Percentiles rank a stretch among this genome's conserved stretches.
phyloP scores from a whole-genome alignment of 2,797 vertebrate species.

The Scolopax bukidnonensis region DNA sequence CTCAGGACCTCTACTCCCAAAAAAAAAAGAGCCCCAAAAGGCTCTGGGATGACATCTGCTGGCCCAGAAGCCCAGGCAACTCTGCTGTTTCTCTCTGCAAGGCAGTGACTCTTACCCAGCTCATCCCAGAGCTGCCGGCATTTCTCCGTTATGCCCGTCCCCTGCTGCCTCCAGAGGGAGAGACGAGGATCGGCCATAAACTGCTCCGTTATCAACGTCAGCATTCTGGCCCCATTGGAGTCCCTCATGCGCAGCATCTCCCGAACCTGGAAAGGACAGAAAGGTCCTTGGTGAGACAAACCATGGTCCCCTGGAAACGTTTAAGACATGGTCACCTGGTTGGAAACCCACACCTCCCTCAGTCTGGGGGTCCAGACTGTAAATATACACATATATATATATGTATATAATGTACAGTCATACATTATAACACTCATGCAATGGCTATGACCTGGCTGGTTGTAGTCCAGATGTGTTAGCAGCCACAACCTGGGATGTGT shows the following conservation, averaged over 20 bases:
- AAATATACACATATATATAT: neutral
- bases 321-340: neutral
- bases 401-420: neutral
- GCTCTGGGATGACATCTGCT: neutral
- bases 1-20: neutral
- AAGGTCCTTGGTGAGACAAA: neutral
- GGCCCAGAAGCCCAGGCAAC: neutral
- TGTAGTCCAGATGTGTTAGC: neutral
- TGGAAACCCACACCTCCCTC: neutral
- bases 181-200: slow-evolving; percentile 98
- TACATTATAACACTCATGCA: neutral
- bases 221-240: slow-evolving; percentile 96
- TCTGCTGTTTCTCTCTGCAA: neutral
- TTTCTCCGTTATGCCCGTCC: slow-evolving; percentile 97
- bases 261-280: slow-evolving; percentile 84
- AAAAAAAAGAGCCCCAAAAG: neutral
- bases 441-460: neutral
- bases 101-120: slow-evolving; percentile 85
- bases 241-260: slow-evolving; percentile 99
- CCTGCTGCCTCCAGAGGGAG: slow-evolving; percentile 97
- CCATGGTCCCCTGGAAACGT: neutral
- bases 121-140: slow-evolving; percentile 98
- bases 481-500: neutral
- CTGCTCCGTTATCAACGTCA: slow-evolving; percentile 96
- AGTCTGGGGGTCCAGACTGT: neutral